Base-by-base conservation (phyloP, 2,113 vertebrate species). In the Zosterops lateralis region DNA sequence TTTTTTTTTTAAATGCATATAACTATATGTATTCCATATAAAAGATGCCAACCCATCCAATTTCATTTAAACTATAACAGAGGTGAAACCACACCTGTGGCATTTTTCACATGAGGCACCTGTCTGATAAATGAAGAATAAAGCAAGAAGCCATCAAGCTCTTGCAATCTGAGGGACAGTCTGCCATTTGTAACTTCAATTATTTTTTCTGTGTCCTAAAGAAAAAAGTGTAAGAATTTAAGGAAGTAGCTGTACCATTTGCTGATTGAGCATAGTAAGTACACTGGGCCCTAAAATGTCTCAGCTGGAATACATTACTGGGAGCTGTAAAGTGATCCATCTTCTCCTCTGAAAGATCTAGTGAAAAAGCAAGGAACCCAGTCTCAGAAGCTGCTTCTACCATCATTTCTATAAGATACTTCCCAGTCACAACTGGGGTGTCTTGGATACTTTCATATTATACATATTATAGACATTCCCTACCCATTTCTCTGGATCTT, bases 1-100 rank as follows among this genome's bases (percentile, higher is more conserved):
- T 47, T 61, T 44, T 42, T 3, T 1, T 0, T 38, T 11, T 12
- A 12, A 31, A 34, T 31, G 6, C 7, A 7, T 38, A 5, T n/a
- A 32, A 25, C 18, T 78, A 20, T 47, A 34, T 32, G 26, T 38
- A 44, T 12, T 48, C 9, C 13, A 16, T n/a, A 81, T 70, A 50
- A 47, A 84, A 19, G 47, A 32, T 18, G 3, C 26, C 17, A 58
- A 56, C 15, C 4, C 3, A 5, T 32, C 29, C 7, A 44, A 81
- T 76, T 81, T 89, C 2, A 42, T 56, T 74, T 85, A 85, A 67
- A 32, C 6, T 45, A 1, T 66, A 50, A 24, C 15, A 31, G 36
- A 57, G 12, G 28, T 50, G 53, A 70, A 84, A 48, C 4, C 20
- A 48, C 10, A 42, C 12, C 7, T 58, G 29, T 72, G n/a, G 7